Base-by-base conservation (phyloP, 1,140 invertebrate species). In the Drosophila bocqueti region DNA sequence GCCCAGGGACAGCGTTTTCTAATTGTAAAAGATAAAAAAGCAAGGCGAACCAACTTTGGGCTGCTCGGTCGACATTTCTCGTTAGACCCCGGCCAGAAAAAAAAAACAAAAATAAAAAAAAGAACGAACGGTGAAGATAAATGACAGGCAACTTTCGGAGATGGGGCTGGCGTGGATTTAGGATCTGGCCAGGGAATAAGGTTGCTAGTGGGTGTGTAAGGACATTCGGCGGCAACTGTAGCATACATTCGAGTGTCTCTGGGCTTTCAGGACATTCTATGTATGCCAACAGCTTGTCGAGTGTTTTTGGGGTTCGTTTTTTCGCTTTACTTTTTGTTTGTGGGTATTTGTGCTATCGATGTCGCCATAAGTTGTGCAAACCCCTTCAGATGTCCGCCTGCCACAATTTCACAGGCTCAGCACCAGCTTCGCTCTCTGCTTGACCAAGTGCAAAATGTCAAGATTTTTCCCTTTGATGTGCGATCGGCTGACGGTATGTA, bases 371-470 rank as follows among this genome's bases (percentile, higher is more conserved):
- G 84, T 81, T 87, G 84, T 81, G 49, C 73, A 68, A 77, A 75
- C 73, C 84, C 59, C 84, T 87, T 87, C 77, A 89, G 69, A 84
- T 79, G 31, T 57, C 50, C 59, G 62, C 66, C 72, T 64, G 54
- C 59, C 66, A 58, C 75, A 76, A 77, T 77, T 77, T 63, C 31
- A 49, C 61, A 49, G 63, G 34, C 46, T 57, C 42, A 18, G 55
- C 31, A 43, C 21, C 31, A 16, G 55, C 43, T 45, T 38, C 31
- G 26, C 67, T 65, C 83, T 79, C 80, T 89, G 81, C 68, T 87
- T 87, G 84, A 87, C 84, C 84, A 87, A 87, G 84, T 87, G 84
- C 81, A 89, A 87, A 87, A 87, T 87, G 84, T 87, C 83, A 87
- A 87, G 83, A 83, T 83, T 89, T 79, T 60, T 57, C 43, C 49